Percentiles rank a stretch among this genome's conserved stretches.
phyloP scores from a whole-genome alignment of 2,888 invertebrate genomes.

The Gymnocheta viridis region DNA sequence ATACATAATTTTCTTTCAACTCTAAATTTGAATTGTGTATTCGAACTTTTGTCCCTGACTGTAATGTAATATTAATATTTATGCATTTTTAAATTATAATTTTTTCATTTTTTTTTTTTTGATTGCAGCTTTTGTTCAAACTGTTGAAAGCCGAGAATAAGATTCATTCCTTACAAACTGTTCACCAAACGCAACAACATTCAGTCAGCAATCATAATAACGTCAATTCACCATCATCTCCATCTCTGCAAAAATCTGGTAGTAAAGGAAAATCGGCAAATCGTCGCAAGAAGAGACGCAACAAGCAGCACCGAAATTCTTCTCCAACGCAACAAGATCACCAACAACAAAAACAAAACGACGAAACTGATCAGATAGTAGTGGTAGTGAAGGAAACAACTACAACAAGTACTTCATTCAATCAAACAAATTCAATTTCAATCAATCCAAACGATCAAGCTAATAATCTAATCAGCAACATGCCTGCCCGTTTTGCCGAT shows the following conservation, averaged over 20 bases:
- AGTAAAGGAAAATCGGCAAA: constrained; percentile 75
- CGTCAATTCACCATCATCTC: constrained; percentile 71
- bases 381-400: constrained; percentile 71
- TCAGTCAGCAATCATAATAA: constrained; percentile 67
- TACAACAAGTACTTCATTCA: constrained; percentile 62
- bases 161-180: constrained; percentile 66
- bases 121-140: constrained; percentile 66
- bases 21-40: no score
- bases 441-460: constrained; percentile 54
- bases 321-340: constrained; percentile 65
- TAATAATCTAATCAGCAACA: constrained; percentile 78
- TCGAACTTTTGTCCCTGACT: no score
- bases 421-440: constrained; percentile 33
- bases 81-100: background rate
- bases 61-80: no score
- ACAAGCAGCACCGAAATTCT: constrained; percentile 72
- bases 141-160: constrained; percentile 76
- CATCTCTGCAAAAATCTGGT: constrained; percentile 74
- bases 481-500: constrained; percentile 88
- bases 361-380: constrained; percentile 71
- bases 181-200: constrained; percentile 63
- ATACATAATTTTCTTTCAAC: no score
- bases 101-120: constrained; percentile 1
- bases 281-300: constrained; percentile 79
- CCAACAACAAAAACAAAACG: constrained; percentile 59